These are phyloP conservation scores for Calephelis nemesis DNA, from an alignment of 1,140 invertebrate genomes.

Conservation along the genomic window DNA sequence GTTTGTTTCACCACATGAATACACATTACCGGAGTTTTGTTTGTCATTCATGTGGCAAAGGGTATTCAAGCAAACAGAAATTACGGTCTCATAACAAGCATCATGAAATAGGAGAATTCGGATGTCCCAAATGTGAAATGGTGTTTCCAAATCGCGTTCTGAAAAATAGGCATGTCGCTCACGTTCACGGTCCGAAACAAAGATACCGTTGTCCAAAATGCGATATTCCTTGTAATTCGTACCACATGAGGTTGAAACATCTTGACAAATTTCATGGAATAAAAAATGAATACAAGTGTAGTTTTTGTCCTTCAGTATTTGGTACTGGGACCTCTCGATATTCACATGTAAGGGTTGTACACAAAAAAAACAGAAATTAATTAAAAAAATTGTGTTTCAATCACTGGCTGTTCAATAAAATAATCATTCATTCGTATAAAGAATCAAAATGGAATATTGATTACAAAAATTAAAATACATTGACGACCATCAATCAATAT, in stretches of 20 bases:
- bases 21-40: slow-evolving; percentile 79
- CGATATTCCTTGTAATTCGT: slow-evolving; percentile 43
- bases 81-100: slow-evolving; percentile 75
- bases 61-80: slow-evolving; percentile 78
- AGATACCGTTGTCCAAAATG: slow-evolving; percentile 55
- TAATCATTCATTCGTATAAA: no score
- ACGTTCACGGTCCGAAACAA: slow-evolving; percentile 43
- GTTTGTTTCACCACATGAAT: slow-evolving; percentile 56
- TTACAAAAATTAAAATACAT: no score
- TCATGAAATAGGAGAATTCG: slow-evolving; percentile 78
- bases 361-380: slow-evolving; percentile 37
- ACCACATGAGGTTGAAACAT: slow-evolving; percentile 47
- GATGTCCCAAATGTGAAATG: slow-evolving; percentile 87
- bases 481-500: no score
- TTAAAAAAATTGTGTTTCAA: no score
- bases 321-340: slow-evolving; percentile 38
- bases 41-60: slow-evolving; percentile 82
- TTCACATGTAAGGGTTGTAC: slow-evolving; percentile 47
- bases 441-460: no score
- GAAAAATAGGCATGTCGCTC: slow-evolving; percentile 40
- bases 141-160: slow-evolving; percentile 67
- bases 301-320: slow-evolving; percentile 47
- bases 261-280: slow-evolving; percentile 47
- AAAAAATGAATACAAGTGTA: slow-evolving; percentile 51
- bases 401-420: no score